A percentile compares a stretch with the other conserved stretches of the same genome.
Evolutionary conservation across 2,797 vertebrate genomes (phyloP).

Genomic region (Luscinia megarhynchos): DNA sequence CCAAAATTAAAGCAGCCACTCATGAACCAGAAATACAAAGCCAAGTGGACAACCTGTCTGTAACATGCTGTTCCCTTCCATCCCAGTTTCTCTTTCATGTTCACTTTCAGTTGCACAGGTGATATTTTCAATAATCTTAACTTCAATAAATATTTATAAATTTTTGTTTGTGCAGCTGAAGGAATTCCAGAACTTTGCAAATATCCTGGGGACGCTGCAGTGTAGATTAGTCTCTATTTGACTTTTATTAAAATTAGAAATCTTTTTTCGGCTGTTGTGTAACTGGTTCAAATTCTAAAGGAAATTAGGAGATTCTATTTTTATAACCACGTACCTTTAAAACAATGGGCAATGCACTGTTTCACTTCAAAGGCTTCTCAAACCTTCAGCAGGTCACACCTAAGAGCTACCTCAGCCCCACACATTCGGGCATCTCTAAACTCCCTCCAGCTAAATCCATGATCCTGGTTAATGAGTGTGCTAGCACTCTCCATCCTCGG

Average conservation of each 20-base stretch:
- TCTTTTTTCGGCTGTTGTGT: slow-evolving; percentile 19
- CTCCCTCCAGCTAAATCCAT: not conserved
- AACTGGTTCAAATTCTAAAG: slow-evolving; percentile 17
- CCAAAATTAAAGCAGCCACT: slow-evolving; percentile 9
- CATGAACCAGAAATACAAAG: not conserved
- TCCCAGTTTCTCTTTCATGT: not conserved
- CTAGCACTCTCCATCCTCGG: not conserved
- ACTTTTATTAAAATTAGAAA: slow-evolving; percentile 52
- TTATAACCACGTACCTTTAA: not conserved
- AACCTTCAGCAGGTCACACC: not conserved
- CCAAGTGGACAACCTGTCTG: not conserved
- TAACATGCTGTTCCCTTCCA: not conserved
- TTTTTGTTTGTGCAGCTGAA: slow-evolving; percentile 11
- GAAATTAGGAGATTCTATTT: slow-evolving; percentile 9
- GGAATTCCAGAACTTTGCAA: slow-evolving; percentile 42
- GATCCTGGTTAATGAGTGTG: not conserved
- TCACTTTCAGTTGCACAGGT: not conserved
- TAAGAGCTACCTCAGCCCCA: not conserved
- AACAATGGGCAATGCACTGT: fast-evolving
- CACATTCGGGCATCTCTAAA: not conserved
- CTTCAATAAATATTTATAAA: slow-evolving; percentile 49
- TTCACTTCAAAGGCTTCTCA: not conserved
- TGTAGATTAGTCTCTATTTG: not conserved
- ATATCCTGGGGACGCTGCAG: slow-evolving; percentile 13
- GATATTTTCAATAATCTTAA: slow-evolving; percentile 20